phyloP scores from a whole-genome alignment of 2,797 vertebrate genomes.

The Gambelia wislizenii region DNA sequence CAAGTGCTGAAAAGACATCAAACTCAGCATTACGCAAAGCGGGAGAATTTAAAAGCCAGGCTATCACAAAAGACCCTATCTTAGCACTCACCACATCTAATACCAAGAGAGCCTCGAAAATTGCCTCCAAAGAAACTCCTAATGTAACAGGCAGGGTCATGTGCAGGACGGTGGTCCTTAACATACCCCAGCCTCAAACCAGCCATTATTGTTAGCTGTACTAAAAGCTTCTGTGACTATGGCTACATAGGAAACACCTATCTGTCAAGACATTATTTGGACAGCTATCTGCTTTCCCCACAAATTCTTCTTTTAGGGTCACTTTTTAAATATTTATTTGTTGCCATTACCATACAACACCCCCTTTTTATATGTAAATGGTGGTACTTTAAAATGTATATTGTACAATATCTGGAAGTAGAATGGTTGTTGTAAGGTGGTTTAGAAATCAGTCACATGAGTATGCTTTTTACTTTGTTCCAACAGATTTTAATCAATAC shows the following conservation, averaged over 20 bases:
- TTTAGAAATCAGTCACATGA: slow-evolving; percentile 29
- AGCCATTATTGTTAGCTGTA: not conserved
- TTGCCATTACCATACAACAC: not conserved
- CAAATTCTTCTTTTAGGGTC: rapidly evolving
- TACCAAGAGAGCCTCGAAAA: not conserved
- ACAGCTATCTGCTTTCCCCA: not conserved
- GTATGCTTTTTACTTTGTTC: not conserved
- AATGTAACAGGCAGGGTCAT: not conserved
- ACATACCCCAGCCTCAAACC: not conserved
- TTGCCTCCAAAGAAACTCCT: not conserved
- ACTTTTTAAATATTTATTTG: slow-evolving; percentile 15
- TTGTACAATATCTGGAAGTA: slow-evolving; percentile 16
- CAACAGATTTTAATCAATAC: not conserved
- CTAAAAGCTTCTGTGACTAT: not conserved
- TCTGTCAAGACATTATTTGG: not conserved
- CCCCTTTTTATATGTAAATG: not conserved
- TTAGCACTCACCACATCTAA: not conserved
- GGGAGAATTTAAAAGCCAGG: not conserved
- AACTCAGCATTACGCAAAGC: not conserved
- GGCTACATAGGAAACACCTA: slow-evolving; percentile 1
- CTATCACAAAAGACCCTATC: not conserved
- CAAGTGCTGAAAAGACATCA: not conserved
- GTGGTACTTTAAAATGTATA: slow-evolving; percentile 34
- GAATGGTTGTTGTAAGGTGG: slow-evolving; percentile 28
- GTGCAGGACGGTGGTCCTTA: not conserved